Base-by-base conservation (phyloP, 2,888 invertebrate species). In the Macaria liturata region DNA sequence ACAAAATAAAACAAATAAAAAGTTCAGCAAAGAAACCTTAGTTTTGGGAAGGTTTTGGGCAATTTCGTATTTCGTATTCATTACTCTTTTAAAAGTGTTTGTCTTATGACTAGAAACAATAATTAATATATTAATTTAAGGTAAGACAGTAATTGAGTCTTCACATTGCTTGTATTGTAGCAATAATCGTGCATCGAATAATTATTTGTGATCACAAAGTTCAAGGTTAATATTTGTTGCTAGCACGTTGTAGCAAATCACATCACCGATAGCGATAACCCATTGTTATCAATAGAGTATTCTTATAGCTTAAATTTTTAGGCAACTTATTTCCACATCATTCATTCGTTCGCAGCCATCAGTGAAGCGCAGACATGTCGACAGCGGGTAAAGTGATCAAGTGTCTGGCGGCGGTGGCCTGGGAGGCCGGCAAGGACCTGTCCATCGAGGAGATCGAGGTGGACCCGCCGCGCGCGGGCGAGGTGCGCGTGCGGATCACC, bases 331-430 rank as follows among this genome's bases (percentile, higher is more conserved):
- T 54, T 46, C 32, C 8, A 62, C 31, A 64, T 74, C 73, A 81
- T 67, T 74, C 73, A 81, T 67, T 83, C 75, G 52, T 66, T 66
- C 62, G 62, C 69, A 71, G 69, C 70, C 70, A 67, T 69, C 68
- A 52, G 64, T 62, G 55, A 59, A 65, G 70, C 65, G 60, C 57
- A 61, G 83, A 63, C 68, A 91, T 90, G 89, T 84, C 89, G 55
- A 92, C 91, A 59, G 82, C 78, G 66, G 88, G 88, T 42, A 82
- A 96, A 95, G 94, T 95, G 48, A 99, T 99, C 69, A 95, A 94
- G 74, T 99, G 99, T 84, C 94, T 94, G 78, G 99, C 99, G 31
- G 99, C 99, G 1, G 97, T 99, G 20, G 99, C 99, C 4, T 99
- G 99, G 99, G 96, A 95, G 72, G 95, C 97, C 52, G 98, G 98